Evolutionary conservation across 2,797 vertebrate species (phyloP).

Genomic region (Borostomias antarcticus): DNA sequence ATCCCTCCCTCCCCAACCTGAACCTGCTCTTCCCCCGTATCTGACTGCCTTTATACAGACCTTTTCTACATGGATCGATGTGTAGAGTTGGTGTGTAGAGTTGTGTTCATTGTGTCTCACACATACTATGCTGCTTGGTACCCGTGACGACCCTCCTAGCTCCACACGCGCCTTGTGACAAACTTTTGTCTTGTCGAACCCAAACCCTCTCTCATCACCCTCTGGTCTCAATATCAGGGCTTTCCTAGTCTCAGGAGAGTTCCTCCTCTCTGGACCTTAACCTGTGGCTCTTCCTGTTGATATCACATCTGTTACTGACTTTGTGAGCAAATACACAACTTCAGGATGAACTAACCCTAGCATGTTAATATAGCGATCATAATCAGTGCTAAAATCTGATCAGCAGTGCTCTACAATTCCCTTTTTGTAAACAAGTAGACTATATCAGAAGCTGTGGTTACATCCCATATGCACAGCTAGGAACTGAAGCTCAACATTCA

Average conservation of each 20-base stretch:
- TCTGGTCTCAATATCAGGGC: not conserved
- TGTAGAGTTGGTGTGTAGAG: conserved; percentile 27
- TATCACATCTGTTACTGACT: not conserved
- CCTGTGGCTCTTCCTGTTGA: conserved; percentile 10
- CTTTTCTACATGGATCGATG: conserved; percentile 3
- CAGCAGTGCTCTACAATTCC: conserved; percentile 43
- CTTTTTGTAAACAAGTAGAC: conserved; percentile 46
- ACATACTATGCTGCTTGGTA: conserved; percentile 50
- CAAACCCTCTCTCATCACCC: conserved; percentile 2
- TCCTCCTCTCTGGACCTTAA: conserved; percentile 42
- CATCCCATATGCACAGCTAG: conserved; percentile 33
- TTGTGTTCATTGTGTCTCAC: conserved; percentile 32
- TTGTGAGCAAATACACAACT: conserved; percentile 10
- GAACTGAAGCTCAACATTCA: conserved; percentile 28
- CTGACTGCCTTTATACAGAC: conserved; percentile 52
- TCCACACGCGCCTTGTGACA: conserved; percentile 35
- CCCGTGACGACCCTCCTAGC: conserved; percentile 36
- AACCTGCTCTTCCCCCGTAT: conserved; percentile 12
- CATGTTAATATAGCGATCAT: conserved; percentile 19
- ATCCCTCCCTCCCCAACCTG: conserved; percentile 7
- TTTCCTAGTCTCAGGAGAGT: conserved; percentile 41
- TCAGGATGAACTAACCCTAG: conserved; percentile 2
- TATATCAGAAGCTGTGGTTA: conserved; percentile 64
- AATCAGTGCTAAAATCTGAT: conserved; percentile 53
- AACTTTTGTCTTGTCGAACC: conserved; percentile 28